Evolutionary conservation across 2,113 vertebrate species (phyloP).

Genomic region (Oryzias celebensis): DNA sequence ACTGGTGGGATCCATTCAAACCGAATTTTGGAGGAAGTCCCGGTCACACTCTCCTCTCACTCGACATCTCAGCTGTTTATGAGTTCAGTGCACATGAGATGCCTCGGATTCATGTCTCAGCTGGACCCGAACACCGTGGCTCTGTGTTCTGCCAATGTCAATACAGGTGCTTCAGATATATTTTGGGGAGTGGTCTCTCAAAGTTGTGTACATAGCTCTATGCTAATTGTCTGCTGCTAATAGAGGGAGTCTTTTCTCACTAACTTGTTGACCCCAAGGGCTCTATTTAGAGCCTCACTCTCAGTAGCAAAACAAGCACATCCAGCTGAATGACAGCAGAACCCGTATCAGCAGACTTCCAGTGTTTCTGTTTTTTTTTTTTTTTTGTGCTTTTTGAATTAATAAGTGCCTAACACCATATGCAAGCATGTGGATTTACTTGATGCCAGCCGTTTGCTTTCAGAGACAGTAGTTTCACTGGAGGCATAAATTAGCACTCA

Average conservation of each 20-base stretch:
- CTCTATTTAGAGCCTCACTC: slow-evolving; percentile 43
- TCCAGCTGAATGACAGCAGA: slow-evolving; percentile 32
- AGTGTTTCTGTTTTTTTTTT: slow-evolving; percentile 2
- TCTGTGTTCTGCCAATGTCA: slow-evolving; percentile 65
- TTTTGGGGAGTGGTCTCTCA: slow-evolving; percentile 50
- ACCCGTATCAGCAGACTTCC: neutral
- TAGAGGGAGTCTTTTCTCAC: slow-evolving; percentile 51
- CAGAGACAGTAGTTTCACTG: slow-evolving; percentile 20
- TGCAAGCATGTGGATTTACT: slow-evolving; percentile 1
- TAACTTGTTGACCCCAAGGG: slow-evolving; percentile 37
- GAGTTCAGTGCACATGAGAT: slow-evolving; percentile 9
- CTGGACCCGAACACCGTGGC: slow-evolving; percentile 44
- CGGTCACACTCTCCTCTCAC: neutral
- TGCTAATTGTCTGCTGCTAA: slow-evolving; percentile 64
- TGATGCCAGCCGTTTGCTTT: slow-evolving; percentile 15
- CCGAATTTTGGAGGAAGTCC: slow-evolving; percentile 15
- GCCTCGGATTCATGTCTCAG: slow-evolving; percentile 55
- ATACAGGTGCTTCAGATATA: slow-evolving; percentile 66
- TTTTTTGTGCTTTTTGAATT: slow-evolving; percentile 9
- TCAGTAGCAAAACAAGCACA: slow-evolving; percentile 40
- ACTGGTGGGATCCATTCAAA: slow-evolving; percentile 7
- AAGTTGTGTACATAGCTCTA: slow-evolving; percentile 55
- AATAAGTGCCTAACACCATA: neutral
- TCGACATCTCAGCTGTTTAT: slow-evolving; percentile 47
- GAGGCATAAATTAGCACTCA: slow-evolving; percentile 34